A percentile compares a stretch with the other conserved stretches of the same genome.
Conservation (phyloP, 2,113 vertebrate species). For the human region GRCh38 chr5:158493501-158494000, state of each 20-base stretch:
- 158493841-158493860: not conserved
- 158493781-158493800: not conserved
- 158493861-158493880: not conserved
- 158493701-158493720: not conserved
- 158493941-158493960: no score
- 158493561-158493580: not conserved
- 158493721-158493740: not conserved
- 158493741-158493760: not conserved
- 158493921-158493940: no score
- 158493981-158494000: no score
- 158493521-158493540: not conserved
- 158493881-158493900: not conserved
- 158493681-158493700: not conserved
- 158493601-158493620: no score
- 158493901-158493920: no score
- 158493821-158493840: not conserved
- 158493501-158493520: not conserved
- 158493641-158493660: not conserved
- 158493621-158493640: not conserved
- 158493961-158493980: no score
- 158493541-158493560: not conserved
- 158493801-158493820: not conserved
- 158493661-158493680: not conserved
- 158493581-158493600: not conserved
- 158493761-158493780: not conserved